Percentiles rank a stretch among this genome's conserved stretches.
Conservation (phyloP, 1,140 invertebrate species). For the Vanessa tameamea region DNA sequence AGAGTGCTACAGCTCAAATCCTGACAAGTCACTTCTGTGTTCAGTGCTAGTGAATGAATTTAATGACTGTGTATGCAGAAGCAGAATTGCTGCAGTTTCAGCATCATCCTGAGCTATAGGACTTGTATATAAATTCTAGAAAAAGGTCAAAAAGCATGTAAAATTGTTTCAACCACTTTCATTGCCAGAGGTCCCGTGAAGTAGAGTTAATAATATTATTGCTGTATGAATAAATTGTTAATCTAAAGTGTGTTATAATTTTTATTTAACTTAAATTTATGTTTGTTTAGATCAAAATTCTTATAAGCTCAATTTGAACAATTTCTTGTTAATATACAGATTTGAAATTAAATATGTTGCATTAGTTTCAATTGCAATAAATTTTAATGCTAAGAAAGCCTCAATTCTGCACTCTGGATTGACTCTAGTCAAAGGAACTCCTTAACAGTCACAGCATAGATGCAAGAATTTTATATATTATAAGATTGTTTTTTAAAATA, state of each 20-base stretch:
- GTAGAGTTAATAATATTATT: constrained; percentile 63
- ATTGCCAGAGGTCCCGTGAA: constrained; percentile 40
- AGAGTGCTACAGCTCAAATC: constrained; percentile 71
- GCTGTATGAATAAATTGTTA: constrained; percentile 77
- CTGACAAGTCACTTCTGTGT: constrained; percentile 70
- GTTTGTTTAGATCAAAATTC: background rate
- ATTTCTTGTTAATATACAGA: no score
- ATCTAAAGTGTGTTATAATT: constrained; percentile 49
- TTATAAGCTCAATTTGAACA: no score
- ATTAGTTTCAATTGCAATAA: no score
- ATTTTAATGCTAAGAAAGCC: no score
- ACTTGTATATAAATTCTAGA: constrained; percentile 14
- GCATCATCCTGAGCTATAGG: constrained; percentile 60
- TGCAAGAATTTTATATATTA: no score
- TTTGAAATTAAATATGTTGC: no score
- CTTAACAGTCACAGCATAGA: no score
- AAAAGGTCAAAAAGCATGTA: background rate
- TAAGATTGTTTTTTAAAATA: no score
- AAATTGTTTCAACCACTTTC: background rate
- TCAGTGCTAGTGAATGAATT: constrained; percentile 76
- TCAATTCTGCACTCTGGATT: no score
- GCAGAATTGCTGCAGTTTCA: constrained; percentile 66
- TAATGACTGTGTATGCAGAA: constrained; percentile 77
- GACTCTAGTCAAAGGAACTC: no score
- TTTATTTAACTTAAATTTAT: background rate